Percentiles rank a stretch among this genome's conserved stretches.
These are phyloP conservation scores for Clarias laeviceps DNA, from an alignment of 2,797 vertebrate species.

Conservation along the genomic window DNA sequence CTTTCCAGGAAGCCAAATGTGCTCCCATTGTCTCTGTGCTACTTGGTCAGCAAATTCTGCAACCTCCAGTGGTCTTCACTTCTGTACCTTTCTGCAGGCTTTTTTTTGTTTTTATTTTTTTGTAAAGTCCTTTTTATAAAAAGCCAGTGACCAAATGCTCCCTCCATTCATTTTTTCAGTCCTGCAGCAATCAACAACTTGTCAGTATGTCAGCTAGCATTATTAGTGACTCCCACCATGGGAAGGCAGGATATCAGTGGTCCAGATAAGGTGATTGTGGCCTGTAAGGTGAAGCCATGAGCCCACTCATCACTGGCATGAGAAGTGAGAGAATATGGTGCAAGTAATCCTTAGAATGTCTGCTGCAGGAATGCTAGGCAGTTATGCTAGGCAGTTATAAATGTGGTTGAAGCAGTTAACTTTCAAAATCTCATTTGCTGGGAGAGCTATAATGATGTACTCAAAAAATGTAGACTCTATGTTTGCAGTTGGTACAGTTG, in stretches of 20 bases:
- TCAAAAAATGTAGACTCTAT: background rate
- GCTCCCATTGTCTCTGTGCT: conserved; percentile 29
- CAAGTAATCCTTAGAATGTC: background rate
- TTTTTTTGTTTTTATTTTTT: background rate
- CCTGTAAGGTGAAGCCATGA: conserved; percentile 23
- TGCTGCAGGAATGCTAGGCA: conserved; percentile 14
- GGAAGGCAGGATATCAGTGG: conserved; percentile 44
- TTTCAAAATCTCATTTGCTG: conserved; percentile 14
- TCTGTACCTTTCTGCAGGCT: conserved; percentile 59
- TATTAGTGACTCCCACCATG: conserved; percentile 62
- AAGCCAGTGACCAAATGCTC: conserved; percentile 54
- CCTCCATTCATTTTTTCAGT: conserved; percentile 43
- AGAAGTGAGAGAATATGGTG: conserved; percentile 1
- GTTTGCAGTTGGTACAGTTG: background rate
- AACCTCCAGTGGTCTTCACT: conserved; percentile 54
- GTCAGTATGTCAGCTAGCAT: conserved; percentile 75
- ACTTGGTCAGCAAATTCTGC: conserved; percentile 20
- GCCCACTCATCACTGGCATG: background rate
- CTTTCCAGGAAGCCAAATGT: conserved; percentile 62
- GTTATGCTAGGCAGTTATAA: conserved; percentile 15
- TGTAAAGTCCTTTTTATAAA: conserved; percentile 69
- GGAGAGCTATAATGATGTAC: background rate
- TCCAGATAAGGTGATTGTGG: conserved; percentile 29
- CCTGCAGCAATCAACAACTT: conserved; percentile 70
- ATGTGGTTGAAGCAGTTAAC: conserved; percentile 1